phyloP scores from a whole-genome alignment of 1,140 invertebrate species.

The Microvelia longipes region DNA sequence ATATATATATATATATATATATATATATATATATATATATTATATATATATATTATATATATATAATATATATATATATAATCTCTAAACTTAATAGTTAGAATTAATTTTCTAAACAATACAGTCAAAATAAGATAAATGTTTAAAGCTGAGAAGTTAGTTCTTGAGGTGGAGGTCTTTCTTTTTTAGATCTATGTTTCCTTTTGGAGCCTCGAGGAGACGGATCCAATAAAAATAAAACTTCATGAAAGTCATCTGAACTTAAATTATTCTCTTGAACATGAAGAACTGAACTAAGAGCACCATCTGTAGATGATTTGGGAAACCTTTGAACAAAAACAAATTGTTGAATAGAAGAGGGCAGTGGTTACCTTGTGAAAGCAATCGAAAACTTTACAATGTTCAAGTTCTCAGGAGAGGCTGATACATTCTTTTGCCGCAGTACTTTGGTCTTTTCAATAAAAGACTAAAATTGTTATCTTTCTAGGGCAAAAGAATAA shows the following conservation, averaged over 20 bases:
- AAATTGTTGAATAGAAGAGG: not conserved
- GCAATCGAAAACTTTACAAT: not conserved
- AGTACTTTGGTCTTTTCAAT: too few relatives aligned
- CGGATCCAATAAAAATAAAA: constrained; percentile 37
- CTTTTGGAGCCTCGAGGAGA: constrained; percentile 31
- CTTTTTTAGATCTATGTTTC: not conserved
- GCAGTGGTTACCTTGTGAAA: not conserved
- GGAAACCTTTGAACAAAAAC: constrained; percentile 33
- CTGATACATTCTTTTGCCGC: too few relatives aligned
- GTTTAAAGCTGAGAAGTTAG: not conserved
- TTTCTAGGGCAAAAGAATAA: too few relatives aligned
- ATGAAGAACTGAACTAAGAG: constrained; percentile 40
- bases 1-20: too few relatives aligned
- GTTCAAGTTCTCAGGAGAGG: too few relatives aligned
- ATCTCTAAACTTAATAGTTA: too few relatives aligned
- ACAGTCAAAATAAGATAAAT: too few relatives aligned
- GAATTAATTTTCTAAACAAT: too few relatives aligned
- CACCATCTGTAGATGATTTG: constrained; percentile 40
- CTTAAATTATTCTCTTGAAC: constrained; percentile 42
- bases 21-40: too few relatives aligned
- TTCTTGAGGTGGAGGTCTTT: not conserved
- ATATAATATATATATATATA: too few relatives aligned
- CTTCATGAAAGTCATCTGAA: constrained; percentile 44
- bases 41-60: too few relatives aligned
- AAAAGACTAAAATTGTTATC: too few relatives aligned